Percentiles rank a stretch among this genome's conserved stretches.
Conservation (phyloP, 2,113 vertebrate species). For the Calidris pygmaea region DNA sequence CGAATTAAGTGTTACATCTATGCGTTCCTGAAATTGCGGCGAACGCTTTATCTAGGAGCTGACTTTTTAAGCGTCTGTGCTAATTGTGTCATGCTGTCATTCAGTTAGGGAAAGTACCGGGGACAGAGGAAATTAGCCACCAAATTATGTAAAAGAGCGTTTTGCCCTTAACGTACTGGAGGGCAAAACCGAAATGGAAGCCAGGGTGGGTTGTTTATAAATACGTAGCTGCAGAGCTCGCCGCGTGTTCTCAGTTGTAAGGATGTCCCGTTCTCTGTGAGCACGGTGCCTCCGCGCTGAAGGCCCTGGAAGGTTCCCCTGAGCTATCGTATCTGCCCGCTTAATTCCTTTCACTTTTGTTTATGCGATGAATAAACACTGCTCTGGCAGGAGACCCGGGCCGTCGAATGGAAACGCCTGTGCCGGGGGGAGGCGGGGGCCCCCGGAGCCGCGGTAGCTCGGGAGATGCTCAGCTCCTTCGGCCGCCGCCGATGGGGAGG, state of each 20-base stretch:
- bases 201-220: neutral
- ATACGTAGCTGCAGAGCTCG: fast-evolving
- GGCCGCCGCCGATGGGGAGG: neutral
- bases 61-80: neutral
- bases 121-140: neutral
- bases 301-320: neutral
- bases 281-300: fast-evolving
- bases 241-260: neutral
- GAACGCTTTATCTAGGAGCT: neutral
- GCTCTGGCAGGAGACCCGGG: neutral
- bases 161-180: neutral
- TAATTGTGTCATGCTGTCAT: neutral
- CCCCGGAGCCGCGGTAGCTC: neutral
- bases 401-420: neutral
- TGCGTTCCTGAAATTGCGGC: fast-evolving
- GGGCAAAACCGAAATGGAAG: neutral
- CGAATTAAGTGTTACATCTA: neutral
- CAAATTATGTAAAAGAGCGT: neutral
- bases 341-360: neutral
- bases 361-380: neutral
- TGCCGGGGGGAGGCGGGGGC: neutral
- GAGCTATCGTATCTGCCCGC: neutral
- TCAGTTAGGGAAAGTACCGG: neutral
- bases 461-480: neutral
- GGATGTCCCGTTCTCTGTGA: neutral